phyloP scores from a whole-genome alignment of 2,797 vertebrate genomes.

The Avahi laniger region DNA sequence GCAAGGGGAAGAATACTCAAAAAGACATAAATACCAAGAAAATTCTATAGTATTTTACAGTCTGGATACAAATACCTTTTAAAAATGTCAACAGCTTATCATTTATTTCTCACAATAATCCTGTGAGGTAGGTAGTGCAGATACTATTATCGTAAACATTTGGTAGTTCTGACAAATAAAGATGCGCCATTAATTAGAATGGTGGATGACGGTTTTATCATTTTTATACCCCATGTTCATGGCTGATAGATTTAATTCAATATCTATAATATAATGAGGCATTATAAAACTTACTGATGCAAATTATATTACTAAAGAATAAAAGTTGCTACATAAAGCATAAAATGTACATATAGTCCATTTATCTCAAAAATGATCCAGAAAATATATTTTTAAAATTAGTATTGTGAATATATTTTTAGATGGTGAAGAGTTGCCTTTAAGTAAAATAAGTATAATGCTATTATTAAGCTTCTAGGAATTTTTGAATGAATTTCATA shows the following conservation, averaged over 20 bases:
- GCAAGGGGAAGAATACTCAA: not conserved
- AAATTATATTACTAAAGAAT: not conserved
- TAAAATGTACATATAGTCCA: not conserved
- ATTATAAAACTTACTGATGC: not conserved
- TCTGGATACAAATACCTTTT: not conserved
- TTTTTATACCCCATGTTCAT: not conserved
- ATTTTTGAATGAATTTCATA: not conserved
- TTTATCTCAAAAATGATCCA: not conserved
- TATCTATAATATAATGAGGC: not conserved
- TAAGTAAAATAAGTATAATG: not conserved
- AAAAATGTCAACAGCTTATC: not conserved
- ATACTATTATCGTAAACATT: not conserved
- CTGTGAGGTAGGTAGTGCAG: not conserved
- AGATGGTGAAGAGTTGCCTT: not conserved
- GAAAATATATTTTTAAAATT: not conserved
- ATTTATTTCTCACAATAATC: constrained; percentile 5
- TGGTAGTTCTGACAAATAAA: not conserved
- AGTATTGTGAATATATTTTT: not conserved
- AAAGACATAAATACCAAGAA: not conserved
- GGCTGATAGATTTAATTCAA: not conserved
- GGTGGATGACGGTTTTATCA: not conserved
- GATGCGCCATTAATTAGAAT: not conserved
- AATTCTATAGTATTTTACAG: not conserved
- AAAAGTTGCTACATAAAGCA: not conserved
- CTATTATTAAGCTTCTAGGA: not conserved